Conservation (phyloP, 1,140 invertebrate species). For the Macrocentrus cingulum region DNA sequence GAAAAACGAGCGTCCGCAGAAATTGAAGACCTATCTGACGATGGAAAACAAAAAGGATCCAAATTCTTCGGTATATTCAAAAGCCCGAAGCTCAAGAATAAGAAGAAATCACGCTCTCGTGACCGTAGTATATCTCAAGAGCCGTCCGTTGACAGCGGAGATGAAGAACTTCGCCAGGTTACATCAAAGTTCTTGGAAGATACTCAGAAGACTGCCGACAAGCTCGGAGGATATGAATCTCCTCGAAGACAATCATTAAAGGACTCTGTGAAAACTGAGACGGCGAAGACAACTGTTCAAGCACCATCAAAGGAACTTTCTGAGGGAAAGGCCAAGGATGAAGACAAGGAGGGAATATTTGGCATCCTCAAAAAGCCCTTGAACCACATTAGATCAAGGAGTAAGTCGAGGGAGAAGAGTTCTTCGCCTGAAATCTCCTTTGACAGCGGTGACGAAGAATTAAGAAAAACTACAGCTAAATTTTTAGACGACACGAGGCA, state of each 20-base stretch:
- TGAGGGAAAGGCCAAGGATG: neutral
- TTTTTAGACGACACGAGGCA: slow-evolving; percentile 37
- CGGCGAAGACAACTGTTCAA: neutral
- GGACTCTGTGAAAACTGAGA: slow-evolving; percentile 7
- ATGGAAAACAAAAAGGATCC: slow-evolving; percentile 35
- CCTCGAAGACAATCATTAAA: neutral
- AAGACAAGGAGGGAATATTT: slow-evolving; percentile 45
- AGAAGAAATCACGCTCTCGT: slow-evolving; percentile 39
- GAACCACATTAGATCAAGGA: slow-evolving; percentile 40
- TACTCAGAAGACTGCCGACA: slow-evolving; percentile 32
- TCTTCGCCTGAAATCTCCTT: slow-evolving; percentile 32
- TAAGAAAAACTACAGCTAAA: slow-evolving; percentile 32
- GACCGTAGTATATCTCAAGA: slow-evolving; percentile 41
- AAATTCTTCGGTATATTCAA: slow-evolving; percentile 47
- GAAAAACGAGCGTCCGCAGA: slow-evolving; percentile 15
- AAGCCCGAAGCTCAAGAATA: slow-evolving; percentile 43
- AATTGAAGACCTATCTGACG: slow-evolving; percentile 10
- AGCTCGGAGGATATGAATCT: neutral
- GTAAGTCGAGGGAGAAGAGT: slow-evolving; percentile 43
- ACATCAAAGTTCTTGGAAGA: slow-evolving; percentile 37
- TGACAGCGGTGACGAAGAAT: slow-evolving; percentile 47
- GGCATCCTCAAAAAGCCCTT: slow-evolving; percentile 51
- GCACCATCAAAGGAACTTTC: neutral
- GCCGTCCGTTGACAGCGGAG: slow-evolving; percentile 30
- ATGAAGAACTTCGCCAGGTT: slow-evolving; percentile 35